Conservation (phyloP, 2,113 vertebrate genomes). For the Galeopterus variegatus region DNA sequence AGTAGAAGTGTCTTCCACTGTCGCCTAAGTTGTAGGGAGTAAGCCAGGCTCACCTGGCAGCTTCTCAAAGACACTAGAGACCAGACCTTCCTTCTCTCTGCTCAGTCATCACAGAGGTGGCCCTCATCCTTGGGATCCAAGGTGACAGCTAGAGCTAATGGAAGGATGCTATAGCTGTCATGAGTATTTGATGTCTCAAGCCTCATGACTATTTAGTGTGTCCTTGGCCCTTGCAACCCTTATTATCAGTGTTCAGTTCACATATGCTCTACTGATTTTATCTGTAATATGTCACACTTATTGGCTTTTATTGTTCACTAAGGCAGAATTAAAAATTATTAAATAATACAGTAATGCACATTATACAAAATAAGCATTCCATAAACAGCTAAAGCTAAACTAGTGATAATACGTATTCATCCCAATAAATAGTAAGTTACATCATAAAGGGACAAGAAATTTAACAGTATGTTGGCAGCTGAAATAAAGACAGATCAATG, state of each 20-base stretch:
- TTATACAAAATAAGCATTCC: background rate
- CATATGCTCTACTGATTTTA: background rate
- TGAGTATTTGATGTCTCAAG: background rate
- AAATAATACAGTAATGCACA: background rate
- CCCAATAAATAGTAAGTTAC: slow-evolving; percentile 1
- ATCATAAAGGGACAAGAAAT: slow-evolving; percentile 20
- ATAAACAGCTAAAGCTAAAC: background rate
- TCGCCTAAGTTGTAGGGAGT: background rate
- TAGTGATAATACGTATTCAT: background rate
- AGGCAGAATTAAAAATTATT: slow-evolving; percentile 24
- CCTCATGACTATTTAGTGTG: background rate
- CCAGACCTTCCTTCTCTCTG: background rate
- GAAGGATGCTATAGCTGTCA: background rate
- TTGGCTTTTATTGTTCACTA: background rate
- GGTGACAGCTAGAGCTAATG: too few relatives aligned
- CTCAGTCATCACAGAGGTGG: background rate
- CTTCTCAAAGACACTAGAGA: background rate
- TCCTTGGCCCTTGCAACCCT: background rate
- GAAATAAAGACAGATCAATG: background rate
- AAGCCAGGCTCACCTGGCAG: too few relatives aligned
- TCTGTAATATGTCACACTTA: background rate
- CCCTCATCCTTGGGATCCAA: background rate
- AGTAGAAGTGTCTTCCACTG: background rate
- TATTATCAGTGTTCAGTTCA: background rate
- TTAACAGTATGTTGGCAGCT: background rate